Conservation (phyloP, 2,797 vertebrate species). For the Rachycentron canadum region DNA sequence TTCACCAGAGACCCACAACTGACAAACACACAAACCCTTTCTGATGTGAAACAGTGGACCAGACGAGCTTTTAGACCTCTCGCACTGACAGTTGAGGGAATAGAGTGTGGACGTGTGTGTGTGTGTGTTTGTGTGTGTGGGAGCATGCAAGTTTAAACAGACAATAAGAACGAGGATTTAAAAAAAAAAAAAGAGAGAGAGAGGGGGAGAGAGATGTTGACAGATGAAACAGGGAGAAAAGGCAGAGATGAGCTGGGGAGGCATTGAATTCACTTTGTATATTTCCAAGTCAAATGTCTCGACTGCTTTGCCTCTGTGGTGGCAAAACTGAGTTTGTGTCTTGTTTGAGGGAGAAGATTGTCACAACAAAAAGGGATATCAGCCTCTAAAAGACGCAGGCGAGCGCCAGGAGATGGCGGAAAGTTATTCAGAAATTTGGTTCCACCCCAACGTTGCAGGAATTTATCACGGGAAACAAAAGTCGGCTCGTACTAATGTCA, state of each 20-base stretch:
- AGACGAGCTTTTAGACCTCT: conserved; percentile 86
- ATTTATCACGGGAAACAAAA: background rate
- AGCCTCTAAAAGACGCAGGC: conserved; percentile 35
- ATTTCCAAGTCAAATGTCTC: conserved; percentile 72
- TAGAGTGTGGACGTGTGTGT: conserved; percentile 66
- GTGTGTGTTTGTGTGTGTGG: background rate
- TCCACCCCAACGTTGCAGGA: conserved; percentile 11
- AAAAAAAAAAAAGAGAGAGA: conserved; percentile 40
- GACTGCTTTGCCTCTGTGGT: conserved; percentile 44
- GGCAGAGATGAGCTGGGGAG: conserved; percentile 55
- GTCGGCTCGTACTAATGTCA: background rate
- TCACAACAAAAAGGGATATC: conserved; percentile 49
- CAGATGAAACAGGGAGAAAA: conserved; percentile 70
- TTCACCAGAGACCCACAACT: conserved; percentile 77
- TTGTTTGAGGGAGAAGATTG: conserved; percentile 48
- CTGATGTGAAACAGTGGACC: conserved; percentile 85
- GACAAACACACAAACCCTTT: conserved; percentile 86
- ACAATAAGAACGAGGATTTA: conserved; percentile 77
- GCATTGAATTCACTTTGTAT: conserved; percentile 75
- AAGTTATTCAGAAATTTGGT: conserved; percentile 27
- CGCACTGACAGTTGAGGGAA: conserved; percentile 83
- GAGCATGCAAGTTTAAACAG: conserved; percentile 87
- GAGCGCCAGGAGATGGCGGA: conserved; percentile 22
- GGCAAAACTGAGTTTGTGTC: conserved; percentile 56
- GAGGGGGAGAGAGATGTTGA: conserved; percentile 73